Base-by-base conservation (phyloP, 2,797 vertebrate genomes). In the Dicrostonyx torquatus region DNA sequence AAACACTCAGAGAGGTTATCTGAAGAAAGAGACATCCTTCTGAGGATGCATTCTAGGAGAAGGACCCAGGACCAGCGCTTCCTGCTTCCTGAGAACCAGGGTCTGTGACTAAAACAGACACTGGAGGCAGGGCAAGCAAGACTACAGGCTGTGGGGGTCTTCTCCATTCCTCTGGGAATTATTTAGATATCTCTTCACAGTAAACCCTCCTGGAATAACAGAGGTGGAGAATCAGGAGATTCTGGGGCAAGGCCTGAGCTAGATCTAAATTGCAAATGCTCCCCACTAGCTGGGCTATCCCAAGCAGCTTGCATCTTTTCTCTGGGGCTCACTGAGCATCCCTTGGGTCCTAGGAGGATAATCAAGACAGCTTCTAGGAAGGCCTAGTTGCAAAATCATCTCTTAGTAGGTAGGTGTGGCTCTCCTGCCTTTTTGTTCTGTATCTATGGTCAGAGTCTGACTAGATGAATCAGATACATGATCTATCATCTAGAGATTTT, bases 1-100 rank as follows among this genome's bases (percentile, higher is more conserved):
- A 96, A 87, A 1, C 95, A 80, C 90, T 17, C 37, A 10, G 62
- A 73, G 48, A 60, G 90, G 70, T 50, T 40, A 64, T 70, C 40
- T 82, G 55, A 92, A 77, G 55, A 4, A 64, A 62, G 91, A 72
- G 64, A 66, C 2, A 0, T 0, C 62, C 64, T 14, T 12, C 0
- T 53, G 70, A 45, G 64, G 76, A 20, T 70, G 40, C 50, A 37
- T 64, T 0, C 0, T 34, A 50, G 82, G 76, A 79, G 45, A 29
- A 3, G n/a, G 17, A 62, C 66, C 0, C 0, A 1, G 58, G 80
- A 60, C 72, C 87, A 68, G 75, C 73, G 53, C 43, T 0, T 15
- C 15, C 64, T 50, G 10, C 66, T 55, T 72, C 1, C 53, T 7
- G 24, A 24, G 12, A 1, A 8, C 31, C 40, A 6, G 64, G 64